Conservation (phyloP, 2,113 vertebrate genomes). For the Motacilla alba region DNA sequence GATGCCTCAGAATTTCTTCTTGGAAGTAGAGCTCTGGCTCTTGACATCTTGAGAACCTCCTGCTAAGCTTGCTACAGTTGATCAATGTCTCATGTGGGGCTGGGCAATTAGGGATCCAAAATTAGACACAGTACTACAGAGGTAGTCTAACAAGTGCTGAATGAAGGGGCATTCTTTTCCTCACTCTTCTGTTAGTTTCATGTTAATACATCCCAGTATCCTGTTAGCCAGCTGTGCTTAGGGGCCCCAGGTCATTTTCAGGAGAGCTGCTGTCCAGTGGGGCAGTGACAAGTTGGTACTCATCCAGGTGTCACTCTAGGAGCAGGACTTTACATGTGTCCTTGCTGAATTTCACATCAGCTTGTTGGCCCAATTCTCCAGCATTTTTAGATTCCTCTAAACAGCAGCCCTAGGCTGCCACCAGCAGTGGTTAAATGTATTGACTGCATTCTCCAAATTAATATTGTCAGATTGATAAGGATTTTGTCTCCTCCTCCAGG, state of each 20-base stretch:
- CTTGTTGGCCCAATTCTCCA: neutral
- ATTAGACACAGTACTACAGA: neutral
- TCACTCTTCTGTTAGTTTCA: neutral
- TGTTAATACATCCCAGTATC: neutral
- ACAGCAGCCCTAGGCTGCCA: neutral
- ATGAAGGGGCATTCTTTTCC: neutral
- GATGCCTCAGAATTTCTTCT: neutral
- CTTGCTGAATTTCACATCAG: neutral
- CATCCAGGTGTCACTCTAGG: neutral
- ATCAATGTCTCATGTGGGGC: neutral
- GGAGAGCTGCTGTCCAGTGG: neutral
- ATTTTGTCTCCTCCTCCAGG: neutral
- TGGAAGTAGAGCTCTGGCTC: neutral
- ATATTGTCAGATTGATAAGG: neutral
- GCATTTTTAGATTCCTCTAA: neutral
- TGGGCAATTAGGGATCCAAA: neutral
- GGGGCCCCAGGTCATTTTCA: neutral
- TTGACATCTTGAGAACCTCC: neutral
- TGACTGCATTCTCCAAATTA: neutral
- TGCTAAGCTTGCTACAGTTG: neutral
- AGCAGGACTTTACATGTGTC: neutral
- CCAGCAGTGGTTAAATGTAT: neutral
- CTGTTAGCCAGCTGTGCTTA: neutral
- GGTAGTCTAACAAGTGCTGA: neutral
- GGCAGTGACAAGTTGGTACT: neutral